Conservation (phyloP, 2,888 invertebrate genomes). For the Achlya flavicornis region DNA sequence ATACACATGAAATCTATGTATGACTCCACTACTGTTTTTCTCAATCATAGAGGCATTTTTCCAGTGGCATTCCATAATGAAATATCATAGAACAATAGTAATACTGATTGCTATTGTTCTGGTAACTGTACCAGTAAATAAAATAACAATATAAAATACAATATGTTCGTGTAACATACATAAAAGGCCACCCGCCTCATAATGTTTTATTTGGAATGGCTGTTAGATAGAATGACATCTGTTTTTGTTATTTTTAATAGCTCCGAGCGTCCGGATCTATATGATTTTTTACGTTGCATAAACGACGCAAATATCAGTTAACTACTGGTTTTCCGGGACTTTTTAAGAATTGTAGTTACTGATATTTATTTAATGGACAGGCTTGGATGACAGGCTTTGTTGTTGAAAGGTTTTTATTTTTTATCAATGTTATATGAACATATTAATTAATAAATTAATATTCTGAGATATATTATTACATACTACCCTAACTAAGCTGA, state of each 20-base stretch:
- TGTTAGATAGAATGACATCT: background rate
- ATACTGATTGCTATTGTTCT: too few relatives aligned
- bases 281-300: background rate
- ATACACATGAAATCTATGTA: background rate
- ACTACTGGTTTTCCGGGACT: background rate
- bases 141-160: background rate
- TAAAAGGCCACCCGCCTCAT: constrained; percentile 3
- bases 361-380: background rate
- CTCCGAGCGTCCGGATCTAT: background rate
- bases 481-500: too few relatives aligned
- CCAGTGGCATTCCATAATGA: too few relatives aligned
- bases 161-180: background rate
- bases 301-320: constrained; percentile 1
- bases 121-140: background rate
- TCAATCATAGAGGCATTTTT: too few relatives aligned
- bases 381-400: background rate
- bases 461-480: background rate
- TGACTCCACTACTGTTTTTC: background rate
- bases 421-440: background rate
- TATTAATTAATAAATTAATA: background rate
- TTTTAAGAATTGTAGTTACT: background rate
- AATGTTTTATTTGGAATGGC: constrained; percentile 6
- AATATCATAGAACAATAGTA: too few relatives aligned
- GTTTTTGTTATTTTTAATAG: constrained; percentile 7
- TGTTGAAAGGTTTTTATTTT: background rate